A percentile compares a stretch with the other conserved stretches of the same genome.
phyloP scores from a whole-genome alignment of 2,113 vertebrate genomes.

The Scartelaos histophorus region DNA sequence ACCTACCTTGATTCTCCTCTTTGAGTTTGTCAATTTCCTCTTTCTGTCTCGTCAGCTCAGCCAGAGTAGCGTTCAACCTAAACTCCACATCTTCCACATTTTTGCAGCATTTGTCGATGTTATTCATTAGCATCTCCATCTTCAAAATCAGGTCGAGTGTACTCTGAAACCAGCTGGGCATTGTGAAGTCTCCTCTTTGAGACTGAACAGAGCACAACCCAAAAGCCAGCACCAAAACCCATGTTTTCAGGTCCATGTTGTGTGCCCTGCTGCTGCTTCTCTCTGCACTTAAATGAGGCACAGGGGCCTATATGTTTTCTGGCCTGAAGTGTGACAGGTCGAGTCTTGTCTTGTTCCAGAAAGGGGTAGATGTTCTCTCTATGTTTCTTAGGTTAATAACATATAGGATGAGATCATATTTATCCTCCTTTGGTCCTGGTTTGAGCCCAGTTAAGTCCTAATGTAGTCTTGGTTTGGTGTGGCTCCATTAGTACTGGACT shows the following conservation, averaged over 20 bases:
- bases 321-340: not conserved
- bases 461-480: too few species aligned
- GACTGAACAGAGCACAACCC: conserved; percentile 3
- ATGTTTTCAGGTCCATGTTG: not conserved
- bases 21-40: conserved; percentile 25
- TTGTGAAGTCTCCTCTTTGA: conserved; percentile 14
- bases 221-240: conserved; percentile 5
- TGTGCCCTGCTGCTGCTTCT: not conserved
- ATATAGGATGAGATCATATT: not conserved
- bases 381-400: not conserved
- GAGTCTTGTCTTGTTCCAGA: not conserved
- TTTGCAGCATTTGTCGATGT: not conserved
- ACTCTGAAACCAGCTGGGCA: not conserved
- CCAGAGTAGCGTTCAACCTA: conserved; percentile 1
- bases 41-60: conserved; percentile 19
- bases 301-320: not conserved
- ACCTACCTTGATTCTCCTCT: conserved; percentile 21
- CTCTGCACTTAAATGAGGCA: not conserved
- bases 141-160: conserved; percentile 7
- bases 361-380: not conserved
- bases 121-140: not conserved
- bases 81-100: not conserved
- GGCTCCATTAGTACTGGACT: too few species aligned
- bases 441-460: too few species aligned
- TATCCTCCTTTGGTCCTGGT: too few species aligned